phyloP scores from a whole-genome alignment of 1,140 invertebrate genomes.

The Druon quercuslanigerum region DNA sequence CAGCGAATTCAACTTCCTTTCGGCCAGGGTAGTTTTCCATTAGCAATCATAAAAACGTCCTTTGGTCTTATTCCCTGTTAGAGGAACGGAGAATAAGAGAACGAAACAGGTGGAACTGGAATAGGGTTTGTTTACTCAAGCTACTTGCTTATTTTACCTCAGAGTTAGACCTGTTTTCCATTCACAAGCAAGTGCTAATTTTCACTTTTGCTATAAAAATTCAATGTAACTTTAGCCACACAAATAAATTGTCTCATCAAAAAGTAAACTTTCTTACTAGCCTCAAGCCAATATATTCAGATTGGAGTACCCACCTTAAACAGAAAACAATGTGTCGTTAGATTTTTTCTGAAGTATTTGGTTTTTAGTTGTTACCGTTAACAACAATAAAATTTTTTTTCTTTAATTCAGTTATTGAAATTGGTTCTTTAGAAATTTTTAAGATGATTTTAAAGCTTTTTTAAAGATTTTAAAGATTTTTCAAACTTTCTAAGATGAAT shows the following conservation, averaged over 20 bases:
- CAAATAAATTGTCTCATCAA: neutral
- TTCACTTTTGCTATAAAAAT: conserved; percentile 72
- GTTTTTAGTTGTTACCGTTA: too few relatives aligned
- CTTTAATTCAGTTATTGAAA: too few relatives aligned
- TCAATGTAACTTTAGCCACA: conserved; percentile 61
- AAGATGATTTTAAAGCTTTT: too few relatives aligned
- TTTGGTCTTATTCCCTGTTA: conserved; percentile 60
- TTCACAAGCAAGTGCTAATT: conserved; percentile 66
- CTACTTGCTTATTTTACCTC: conserved; percentile 58
- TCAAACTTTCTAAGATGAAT: too few relatives aligned
- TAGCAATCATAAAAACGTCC: conserved; percentile 73
- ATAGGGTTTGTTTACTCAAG: conserved; percentile 68
- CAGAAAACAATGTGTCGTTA: conserved; percentile 44
- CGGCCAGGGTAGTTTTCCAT: conserved; percentile 68
- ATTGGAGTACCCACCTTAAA: conserved; percentile 67
- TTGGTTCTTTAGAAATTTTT: too few relatives aligned
- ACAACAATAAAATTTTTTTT: too few relatives aligned
- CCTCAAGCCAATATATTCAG: neutral
- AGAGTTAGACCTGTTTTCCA: conserved; percentile 59
- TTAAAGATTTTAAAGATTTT: too few relatives aligned
- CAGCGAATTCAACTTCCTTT: conserved; percentile 61
- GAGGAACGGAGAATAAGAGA: conserved; percentile 53
- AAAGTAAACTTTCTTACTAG: neutral
- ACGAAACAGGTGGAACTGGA: conserved; percentile 48
- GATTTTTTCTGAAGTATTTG: neutral